A percentile compares a stretch with the other conserved stretches of the same genome.
Evolutionary conservation across 1,140 invertebrate species (phyloP).

Genomic region (Eumaeus atala): DNA sequence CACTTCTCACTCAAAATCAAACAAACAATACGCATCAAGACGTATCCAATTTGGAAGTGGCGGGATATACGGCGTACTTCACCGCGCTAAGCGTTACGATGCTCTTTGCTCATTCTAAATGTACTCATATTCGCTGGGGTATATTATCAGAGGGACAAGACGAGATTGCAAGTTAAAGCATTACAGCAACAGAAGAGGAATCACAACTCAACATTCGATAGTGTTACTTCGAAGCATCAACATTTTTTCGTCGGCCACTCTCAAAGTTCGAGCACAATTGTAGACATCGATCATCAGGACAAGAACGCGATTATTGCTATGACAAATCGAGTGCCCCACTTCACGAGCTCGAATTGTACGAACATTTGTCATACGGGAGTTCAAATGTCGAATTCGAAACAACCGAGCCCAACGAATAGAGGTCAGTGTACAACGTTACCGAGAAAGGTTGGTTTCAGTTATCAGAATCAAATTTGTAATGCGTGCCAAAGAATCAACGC

Average conservation of each 20-base stretch:
- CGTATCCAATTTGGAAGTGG: slow-evolving; percentile 82
- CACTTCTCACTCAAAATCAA: slow-evolving; percentile 64
- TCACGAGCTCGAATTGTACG: slow-evolving; percentile 65
- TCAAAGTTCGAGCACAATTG: slow-evolving; percentile 83
- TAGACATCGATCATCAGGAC: slow-evolving; percentile 86
- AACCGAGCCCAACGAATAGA: slow-evolving; percentile 75
- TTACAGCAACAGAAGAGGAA: slow-evolving; percentile 80
- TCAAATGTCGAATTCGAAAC: slow-evolving; percentile 75
- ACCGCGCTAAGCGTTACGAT: slow-evolving; percentile 91
- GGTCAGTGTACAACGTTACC: slow-evolving; percentile 79
- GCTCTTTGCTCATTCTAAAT: slow-evolving; percentile 88
- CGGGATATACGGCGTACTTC: slow-evolving; percentile 86
- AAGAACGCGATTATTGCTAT: slow-evolving; percentile 80
- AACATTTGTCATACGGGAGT: slow-evolving; percentile 77
- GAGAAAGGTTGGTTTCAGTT: slow-evolving; percentile 76
- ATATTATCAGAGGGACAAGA: slow-evolving; percentile 90
- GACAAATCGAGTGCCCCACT: slow-evolving; percentile 70
- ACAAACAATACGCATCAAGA: slow-evolving; percentile 75
- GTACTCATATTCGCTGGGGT: slow-evolving; percentile 90
- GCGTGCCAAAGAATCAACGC: slow-evolving; percentile 75
- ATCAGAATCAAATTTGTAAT: slow-evolving; percentile 69
- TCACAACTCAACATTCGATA: slow-evolving; percentile 82
- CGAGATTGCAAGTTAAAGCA: slow-evolving; percentile 85
- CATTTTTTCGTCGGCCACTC: slow-evolving; percentile 81
- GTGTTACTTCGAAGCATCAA: slow-evolving; percentile 78